Base-by-base conservation (phyloP, 2,888 invertebrate species). In the Noctua comes region DNA sequence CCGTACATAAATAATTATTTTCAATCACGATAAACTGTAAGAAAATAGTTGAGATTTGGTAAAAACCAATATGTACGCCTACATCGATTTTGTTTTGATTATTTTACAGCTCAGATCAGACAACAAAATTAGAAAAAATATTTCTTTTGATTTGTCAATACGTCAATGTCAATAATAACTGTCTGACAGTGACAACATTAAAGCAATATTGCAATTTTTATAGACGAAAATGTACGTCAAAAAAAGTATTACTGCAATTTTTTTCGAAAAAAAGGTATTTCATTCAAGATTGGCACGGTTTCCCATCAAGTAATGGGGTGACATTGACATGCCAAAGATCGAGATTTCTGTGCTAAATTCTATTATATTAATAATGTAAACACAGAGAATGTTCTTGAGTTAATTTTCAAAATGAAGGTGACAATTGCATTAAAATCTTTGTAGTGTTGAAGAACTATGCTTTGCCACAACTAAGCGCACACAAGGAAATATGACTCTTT, bases 91-190 rank as follows among this genome's bases (percentile, higher is more conserved):
- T 62, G 76, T 89, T 88, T 84, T 89, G 79, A 71, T 73, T 83
- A 82, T 65, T 85, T 82, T 79, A 62, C 31, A 68, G 24, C 51
- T 43, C 43, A 40, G 40, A 40, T 40, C 40, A n/a, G 24, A 65
- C 10, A 64, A 21, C 16, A 57, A 71, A 80, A 77, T 59, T 40
- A 48, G 43, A 10, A 65, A 36, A 43, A 31, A n/a, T 75, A n/a
- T 75, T 77, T 65, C 40, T 59, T 83, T 43, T 31, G 80, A 66
- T 80, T 84, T 82, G 79, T 80, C 79, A 84, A 83, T 83, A 81
- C 86, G 90, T 90, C 89, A 90, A 77, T 87, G 90, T 90, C 90
- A 89, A 40, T 70, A 68, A 21, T 68, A n/a, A 77, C 51, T 71
- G 27, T 43, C 43, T 68, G 79, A 83, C 72, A 79, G 71, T 80